Evolutionary conservation across 2,888 invertebrate genomes (phyloP), one percentile per base, ranked within the genome.

Genomic region (Cheilosia soror): DNA sequence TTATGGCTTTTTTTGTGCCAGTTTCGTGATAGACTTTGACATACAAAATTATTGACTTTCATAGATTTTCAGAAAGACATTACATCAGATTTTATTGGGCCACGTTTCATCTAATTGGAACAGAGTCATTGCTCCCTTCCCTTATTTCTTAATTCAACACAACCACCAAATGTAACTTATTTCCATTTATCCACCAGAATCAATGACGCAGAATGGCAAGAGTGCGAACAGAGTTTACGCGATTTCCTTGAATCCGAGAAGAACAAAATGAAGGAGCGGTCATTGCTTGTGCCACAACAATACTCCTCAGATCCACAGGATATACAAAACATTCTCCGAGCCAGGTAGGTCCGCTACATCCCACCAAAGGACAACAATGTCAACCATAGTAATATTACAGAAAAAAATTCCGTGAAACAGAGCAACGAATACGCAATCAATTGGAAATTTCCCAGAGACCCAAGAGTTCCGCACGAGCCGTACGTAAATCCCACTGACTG

Each of bases 181-280:
- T 2, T 42, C 42, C 20, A 13, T 25, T 20, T 27, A 58, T 33
- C 2, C 37, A 15, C 20, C 80, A 92, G 92, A 87, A 91, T 92
- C 57, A 90, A 91, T 37, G 90, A 91, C 65, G 89, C 90, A 31
- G 90, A 91, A 42, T 92, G 91, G 90, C 90, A 91, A 13, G 88
- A 89, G 2, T 91, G 92, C 71, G 93, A 92, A 80, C 89, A 91
- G 57, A 88, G 89, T 51, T 87, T 92, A 5, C 91, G 90, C 83
- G 89, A 90, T 42, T 92, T 92, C 88, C 89, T 92, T 0, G 89
- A 91, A 57, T 81, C 82, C 13, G 90, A 92, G 81, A 89, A 90
- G 1, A 88, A 88, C 29, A 90, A 90, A 75, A 92, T 91, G 91
- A 91, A 90, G 85, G 90, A 90, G 72, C 90, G 91, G 47, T 90